Evolutionary conservation across 2,113 vertebrate genomes (phyloP).

Genomic region (Thamnaconus septentrionalis): DNA sequence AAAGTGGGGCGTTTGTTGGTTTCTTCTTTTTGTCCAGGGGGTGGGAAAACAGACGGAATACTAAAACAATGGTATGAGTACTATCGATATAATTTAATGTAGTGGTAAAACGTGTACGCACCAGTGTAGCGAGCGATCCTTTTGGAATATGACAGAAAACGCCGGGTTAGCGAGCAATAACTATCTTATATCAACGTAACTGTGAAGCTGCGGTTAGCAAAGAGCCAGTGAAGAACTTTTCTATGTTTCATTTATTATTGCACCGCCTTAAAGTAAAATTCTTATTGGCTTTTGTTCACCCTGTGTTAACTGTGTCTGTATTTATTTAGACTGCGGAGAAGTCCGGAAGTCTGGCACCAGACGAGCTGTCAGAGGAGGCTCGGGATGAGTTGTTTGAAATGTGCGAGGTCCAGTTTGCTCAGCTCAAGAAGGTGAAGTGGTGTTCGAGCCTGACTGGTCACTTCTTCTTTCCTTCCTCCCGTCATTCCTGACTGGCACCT

Average conservation of each 20-base stretch:
- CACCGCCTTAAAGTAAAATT: neutral
- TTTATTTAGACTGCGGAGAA: slow-evolving; percentile 41
- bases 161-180: too few relatives aligned
- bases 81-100: too few relatives aligned
- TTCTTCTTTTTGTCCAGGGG: neutral
- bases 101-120: too few relatives aligned
- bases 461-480: too few relatives aligned
- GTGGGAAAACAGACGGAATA: neutral
- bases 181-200: too few relatives aligned
- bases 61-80: slow-evolving; percentile 52
- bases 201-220: too few relatives aligned
- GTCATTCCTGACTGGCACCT: too few relatives aligned
- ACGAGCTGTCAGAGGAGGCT: slow-evolving; percentile 50
- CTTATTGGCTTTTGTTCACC: neutral
- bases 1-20: slow-evolving; percentile 13
- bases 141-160: too few relatives aligned
- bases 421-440: slow-evolving; percentile 60
- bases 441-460: neutral
- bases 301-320: neutral
- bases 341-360: neutral
- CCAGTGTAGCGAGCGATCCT: too few relatives aligned
- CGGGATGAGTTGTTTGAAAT: slow-evolving; percentile 55
- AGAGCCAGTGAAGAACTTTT: too few relatives aligned
- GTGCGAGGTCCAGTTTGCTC: slow-evolving; percentile 72
- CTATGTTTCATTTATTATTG: neutral